Evolutionary conservation across 2,797 vertebrate genomes (phyloP).

Genomic region (Enteromius thamalakanensis): DNA sequence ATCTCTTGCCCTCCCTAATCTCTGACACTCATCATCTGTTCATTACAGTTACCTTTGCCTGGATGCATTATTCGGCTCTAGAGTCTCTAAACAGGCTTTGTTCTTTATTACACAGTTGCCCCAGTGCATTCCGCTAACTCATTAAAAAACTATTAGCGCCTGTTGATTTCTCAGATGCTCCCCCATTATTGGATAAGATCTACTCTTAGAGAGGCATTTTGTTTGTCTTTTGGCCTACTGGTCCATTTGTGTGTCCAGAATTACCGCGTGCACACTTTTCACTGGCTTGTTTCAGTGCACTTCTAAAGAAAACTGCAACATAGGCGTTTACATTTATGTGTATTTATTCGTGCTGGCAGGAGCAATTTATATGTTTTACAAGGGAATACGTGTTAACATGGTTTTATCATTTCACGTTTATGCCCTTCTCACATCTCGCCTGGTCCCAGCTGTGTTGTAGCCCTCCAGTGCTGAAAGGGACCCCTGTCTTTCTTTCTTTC

Average conservation of each 20-base stretch:
- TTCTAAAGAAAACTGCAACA: neutral
- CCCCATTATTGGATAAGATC: constrained; percentile 38
- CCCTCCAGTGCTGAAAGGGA: constrained; percentile 27
- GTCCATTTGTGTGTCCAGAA: constrained; percentile 10
- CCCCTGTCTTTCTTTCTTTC: constrained; percentile 31
- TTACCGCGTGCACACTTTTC: neutral
- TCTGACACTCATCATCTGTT: constrained; percentile 74
- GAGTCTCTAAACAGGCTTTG: constrained; percentile 69
- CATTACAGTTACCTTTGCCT: constrained; percentile 76
- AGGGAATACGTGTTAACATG: constrained; percentile 23
- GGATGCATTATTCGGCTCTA: constrained; percentile 77
- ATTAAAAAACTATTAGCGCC: constrained; percentile 79
- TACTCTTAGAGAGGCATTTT: constrained; percentile 27
- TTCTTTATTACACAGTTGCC: constrained; percentile 77
- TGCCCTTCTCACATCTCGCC: neutral
- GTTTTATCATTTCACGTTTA: constrained; percentile 15
- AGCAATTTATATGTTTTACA: constrained; percentile 8
- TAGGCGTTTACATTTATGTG: neutral
- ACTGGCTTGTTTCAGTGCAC: neutral
- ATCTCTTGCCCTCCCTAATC: constrained; percentile 60
- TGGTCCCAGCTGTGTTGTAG: constrained; percentile 50
- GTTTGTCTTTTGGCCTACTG: constrained; percentile 7
- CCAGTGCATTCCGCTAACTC: constrained; percentile 77
- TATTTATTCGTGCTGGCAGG: neutral
- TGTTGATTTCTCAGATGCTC: constrained; percentile 71